Evolutionary conservation across 2,797 vertebrate species (phyloP).

Genomic region (Crocidura indochinensis): DNA sequence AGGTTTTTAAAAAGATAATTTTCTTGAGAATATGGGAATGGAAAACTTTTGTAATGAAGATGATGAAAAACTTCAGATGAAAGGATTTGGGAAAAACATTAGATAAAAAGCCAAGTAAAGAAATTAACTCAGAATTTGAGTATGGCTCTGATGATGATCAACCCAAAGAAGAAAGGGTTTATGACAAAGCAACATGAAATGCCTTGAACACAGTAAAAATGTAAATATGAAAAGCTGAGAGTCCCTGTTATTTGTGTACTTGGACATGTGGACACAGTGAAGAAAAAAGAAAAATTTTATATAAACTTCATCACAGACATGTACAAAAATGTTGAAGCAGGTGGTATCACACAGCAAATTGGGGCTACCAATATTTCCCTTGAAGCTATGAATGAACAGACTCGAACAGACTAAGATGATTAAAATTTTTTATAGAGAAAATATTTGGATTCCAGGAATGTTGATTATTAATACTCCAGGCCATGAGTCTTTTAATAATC

Average conservation of each 20-base stretch:
- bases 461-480: too few species aligned
- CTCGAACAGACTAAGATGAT: conserved; percentile 94
- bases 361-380: conserved; percentile 98
- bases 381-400: conserved; percentile 96
- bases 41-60: conserved; percentile 88
- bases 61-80: conserved; percentile 92
- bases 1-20: too few species aligned
- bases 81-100: conserved; percentile 84
- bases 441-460: too few species aligned
- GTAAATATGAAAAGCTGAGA: conserved; percentile 92
- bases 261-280: conserved; percentile 98
- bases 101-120: conserved; percentile 91
- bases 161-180: conserved; percentile 96
- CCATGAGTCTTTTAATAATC: conserved; percentile 91
- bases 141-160: conserved; percentile 94
- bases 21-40: neutral
- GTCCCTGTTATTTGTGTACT: conserved; percentile 98
- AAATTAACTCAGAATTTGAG: conserved; percentile 93
- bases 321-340: conserved; percentile 98
- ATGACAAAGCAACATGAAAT: conserved; percentile 96
- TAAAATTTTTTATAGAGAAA: conserved; percentile 88
- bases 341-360: conserved; percentile 99
- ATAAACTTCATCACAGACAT: conserved; percentile 97
- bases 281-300: conserved; percentile 99
- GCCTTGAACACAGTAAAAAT: conserved; percentile 95